A percentile compares a stretch with the other conserved stretches of the same genome.
Evolutionary conservation across 2,113 vertebrate genomes (phyloP).

Genomic region (Malurus elegans): DNA sequence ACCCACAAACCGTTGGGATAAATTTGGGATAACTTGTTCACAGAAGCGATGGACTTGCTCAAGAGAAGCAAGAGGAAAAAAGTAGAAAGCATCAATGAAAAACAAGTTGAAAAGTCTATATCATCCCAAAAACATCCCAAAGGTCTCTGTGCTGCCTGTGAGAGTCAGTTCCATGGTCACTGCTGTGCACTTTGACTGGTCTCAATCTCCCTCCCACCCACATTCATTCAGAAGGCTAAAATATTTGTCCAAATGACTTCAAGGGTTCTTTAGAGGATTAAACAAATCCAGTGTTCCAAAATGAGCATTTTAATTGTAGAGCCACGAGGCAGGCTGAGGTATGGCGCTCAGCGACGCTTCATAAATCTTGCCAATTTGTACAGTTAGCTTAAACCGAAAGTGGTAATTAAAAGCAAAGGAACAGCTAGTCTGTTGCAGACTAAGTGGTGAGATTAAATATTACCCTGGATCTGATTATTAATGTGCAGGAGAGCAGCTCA

Average conservation of each 20-base stretch:
- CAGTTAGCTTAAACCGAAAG: constrained; percentile 30
- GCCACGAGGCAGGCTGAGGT: neutral
- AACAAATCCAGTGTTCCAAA: neutral
- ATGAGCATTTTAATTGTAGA: neutral
- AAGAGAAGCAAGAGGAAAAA: neutral
- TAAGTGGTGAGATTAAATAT: constrained; percentile 29
- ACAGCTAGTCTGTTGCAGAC: neutral
- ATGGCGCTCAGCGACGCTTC: neutral
- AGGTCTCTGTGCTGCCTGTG: neutral
- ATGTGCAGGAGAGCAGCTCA: neutral
- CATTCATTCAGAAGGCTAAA: neutral
- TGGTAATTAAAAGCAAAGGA: constrained; percentile 42
- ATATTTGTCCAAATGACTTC: neutral
- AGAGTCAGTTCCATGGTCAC: neutral
- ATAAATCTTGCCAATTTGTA: constrained; percentile 36
- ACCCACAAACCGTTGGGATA: neutral
- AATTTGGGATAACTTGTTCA: neutral
- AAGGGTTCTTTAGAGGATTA: neutral
- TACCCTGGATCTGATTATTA: constrained; percentile 13
- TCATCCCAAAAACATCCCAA: neutral
- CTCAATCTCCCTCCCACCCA: neutral
- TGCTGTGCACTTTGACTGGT: neutral
- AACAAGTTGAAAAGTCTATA: neutral
- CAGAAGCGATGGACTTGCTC: neutral
- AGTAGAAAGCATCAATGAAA: neutral